Conservation (phyloP, 2,797 vertebrate species). For the Gymnodraco acuticeps region DNA sequence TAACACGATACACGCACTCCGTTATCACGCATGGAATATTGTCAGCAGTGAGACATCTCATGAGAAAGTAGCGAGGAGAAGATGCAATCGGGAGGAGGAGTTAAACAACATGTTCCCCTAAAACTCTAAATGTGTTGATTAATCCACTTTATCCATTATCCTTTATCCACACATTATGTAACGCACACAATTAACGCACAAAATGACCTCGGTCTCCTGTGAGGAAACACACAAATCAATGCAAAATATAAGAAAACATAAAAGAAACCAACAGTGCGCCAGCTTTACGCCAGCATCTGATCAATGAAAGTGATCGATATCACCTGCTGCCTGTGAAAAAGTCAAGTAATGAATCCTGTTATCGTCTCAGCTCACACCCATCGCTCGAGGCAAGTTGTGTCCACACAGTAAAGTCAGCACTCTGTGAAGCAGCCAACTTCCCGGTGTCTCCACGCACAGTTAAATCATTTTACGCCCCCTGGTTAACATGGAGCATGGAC, state of each 20-base stretch:
- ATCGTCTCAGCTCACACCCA: conserved; percentile 37
- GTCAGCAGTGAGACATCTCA: conserved; percentile 24
- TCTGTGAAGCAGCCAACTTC: conserved; percentile 3
- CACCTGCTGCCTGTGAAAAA: conserved; percentile 26
- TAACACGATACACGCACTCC: conserved; percentile 48
- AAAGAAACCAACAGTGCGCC: conserved; percentile 6
- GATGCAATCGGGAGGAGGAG: conserved; percentile 10
- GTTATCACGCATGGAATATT: conserved; percentile 7
- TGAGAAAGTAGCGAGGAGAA: conserved; percentile 46
- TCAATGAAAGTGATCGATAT: conserved; percentile 49
- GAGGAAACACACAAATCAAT: conserved; percentile 40
- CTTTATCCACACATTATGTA: neutral
- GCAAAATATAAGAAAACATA: conserved; percentile 33
- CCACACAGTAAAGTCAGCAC: conserved; percentile 1
- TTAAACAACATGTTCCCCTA: neutral
- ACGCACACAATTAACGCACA: conserved; percentile 8
- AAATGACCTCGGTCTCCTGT: conserved; percentile 9
- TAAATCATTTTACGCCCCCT: conserved; percentile 14
- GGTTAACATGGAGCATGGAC: neutral
- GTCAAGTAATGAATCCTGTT: conserved; percentile 38
- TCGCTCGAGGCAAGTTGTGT: conserved; percentile 9
- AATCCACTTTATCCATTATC: neutral
- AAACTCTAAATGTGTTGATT: conserved; percentile 29
- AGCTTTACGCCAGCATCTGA: conserved; percentile 32
- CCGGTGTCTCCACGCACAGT: neutral